phyloP scores from a whole-genome alignment of 2,888 invertebrate species.

The Diplolepis rosae region DNA sequence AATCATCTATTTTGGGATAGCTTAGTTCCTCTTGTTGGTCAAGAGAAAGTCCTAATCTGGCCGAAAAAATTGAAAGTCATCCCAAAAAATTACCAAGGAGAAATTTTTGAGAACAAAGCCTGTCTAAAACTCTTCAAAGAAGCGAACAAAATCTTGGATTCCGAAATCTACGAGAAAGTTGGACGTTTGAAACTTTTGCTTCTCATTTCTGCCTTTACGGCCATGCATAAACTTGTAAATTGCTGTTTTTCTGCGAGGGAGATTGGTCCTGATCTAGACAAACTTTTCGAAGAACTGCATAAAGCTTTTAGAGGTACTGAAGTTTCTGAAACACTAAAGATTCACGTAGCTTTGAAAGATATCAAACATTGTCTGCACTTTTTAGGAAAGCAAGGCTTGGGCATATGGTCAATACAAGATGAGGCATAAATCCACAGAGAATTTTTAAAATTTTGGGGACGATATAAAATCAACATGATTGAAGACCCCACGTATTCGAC shows the following conservation, averaged over 20 bases:
- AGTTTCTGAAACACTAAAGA: neutral
- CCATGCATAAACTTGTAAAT: too few species aligned
- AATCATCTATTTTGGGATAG: neutral
- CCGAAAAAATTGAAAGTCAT: neutral
- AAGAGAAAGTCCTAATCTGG: too few species aligned
- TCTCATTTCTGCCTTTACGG: too few species aligned
- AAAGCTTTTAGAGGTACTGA: neutral
- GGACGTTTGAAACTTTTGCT: too few species aligned
- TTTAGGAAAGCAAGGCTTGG: neutral
- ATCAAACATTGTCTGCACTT: neutral
- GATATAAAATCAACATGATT: too few species aligned
- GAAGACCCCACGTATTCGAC: too few species aligned
- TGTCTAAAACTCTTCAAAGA: neutral
- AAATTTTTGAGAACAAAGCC: neutral
- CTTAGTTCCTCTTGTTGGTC: neutral
- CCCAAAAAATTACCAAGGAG: neutral
- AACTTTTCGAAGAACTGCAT: neutral
- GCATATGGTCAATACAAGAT: neutral
- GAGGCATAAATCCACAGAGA: too few species aligned
- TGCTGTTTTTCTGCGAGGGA: neutral
- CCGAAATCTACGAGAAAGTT: too few species aligned
- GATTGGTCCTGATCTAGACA: neutral
- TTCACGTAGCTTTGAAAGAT: neutral
- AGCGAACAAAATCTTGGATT: too few species aligned
- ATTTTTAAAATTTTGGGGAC: too few species aligned